phyloP scores from a whole-genome alignment of 2,113 vertebrate species.

The Tupaia tana region DNA sequence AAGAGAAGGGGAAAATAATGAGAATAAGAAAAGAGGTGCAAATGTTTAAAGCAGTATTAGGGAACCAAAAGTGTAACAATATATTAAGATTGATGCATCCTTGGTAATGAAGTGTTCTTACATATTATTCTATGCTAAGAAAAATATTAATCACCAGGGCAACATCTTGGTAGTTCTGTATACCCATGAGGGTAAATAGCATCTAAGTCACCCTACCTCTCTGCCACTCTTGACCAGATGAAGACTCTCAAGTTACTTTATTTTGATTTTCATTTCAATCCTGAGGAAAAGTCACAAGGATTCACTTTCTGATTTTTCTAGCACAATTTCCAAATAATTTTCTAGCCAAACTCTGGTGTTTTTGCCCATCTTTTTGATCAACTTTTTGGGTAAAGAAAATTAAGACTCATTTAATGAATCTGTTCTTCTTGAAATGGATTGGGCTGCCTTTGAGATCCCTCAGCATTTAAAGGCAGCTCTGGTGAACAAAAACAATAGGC shows the following conservation, averaged over 20 bases:
- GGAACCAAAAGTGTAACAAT: neutral
- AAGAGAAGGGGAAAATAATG: neutral
- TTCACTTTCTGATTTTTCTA: neutral
- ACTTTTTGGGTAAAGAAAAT: neutral
- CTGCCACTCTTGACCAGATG: neutral
- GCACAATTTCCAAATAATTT: constrained; percentile 39
- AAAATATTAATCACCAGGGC: neutral
- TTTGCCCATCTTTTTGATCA: neutral
- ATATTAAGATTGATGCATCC: neutral
- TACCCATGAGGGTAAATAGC: neutral
- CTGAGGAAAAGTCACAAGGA: neutral
- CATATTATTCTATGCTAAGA: neutral
- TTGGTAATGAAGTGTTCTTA: neutral
- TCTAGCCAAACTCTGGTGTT: neutral
- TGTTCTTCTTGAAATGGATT: neutral
- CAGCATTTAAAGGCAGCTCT: constrained; percentile 29
- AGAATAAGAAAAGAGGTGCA: neutral
- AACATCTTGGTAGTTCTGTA: neutral
- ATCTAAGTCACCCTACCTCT: neutral
- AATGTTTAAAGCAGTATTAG: neutral
- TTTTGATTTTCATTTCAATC: neutral
- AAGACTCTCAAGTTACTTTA: neutral
- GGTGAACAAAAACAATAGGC: constrained; percentile 42
- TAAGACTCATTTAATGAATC: neutral
- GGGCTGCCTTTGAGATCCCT: neutral